Conservation (phyloP, 1,140 invertebrate species). For the Archegozetes longisetosus region DNA sequence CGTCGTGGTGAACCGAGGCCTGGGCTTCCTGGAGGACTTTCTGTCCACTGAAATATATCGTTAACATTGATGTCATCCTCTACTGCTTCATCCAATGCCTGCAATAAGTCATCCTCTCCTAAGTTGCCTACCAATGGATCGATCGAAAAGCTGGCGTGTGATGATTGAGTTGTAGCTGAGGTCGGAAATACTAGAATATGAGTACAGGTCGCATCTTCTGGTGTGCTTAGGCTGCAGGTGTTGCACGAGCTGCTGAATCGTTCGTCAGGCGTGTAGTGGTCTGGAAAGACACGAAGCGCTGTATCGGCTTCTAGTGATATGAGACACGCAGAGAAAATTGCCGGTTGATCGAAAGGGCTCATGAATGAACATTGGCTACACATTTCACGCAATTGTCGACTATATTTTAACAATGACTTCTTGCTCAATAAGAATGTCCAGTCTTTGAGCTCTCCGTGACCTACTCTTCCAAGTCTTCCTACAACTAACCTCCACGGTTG, state of each 20-base stretch:
- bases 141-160: conserved; percentile 21
- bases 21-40: conserved; percentile 40
- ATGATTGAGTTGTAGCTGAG: conserved; percentile 68
- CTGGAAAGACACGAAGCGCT: conserved; percentile 77
- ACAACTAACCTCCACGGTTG: conserved; percentile 91
- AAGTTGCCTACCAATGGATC: conserved; percentile 37
- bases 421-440: conserved; percentile 85
- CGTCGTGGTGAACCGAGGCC: conserved; percentile 23
- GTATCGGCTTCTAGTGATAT: conserved; percentile 92
- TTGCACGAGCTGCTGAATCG: conserved; percentile 48
- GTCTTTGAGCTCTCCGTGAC: conserved; percentile 90
- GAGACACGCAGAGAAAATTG: conserved; percentile 88
- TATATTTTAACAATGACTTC: conserved; percentile 71
- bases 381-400: conserved; percentile 70
- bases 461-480: conserved; percentile 83
- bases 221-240: conserved; percentile 48
- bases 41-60: conserved; percentile 49
- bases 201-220: conserved; percentile 85
- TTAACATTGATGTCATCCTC: conserved; percentile 45
- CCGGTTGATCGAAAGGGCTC: conserved; percentile 60
- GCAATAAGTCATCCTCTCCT: conserved; percentile 55
- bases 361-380: conserved; percentile 71
- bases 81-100: conserved; percentile 38
- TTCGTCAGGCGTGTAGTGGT: conserved; percentile 70
- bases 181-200: conserved; percentile 98